Conservation (phyloP, 2,113 vertebrate genomes). For the Polypterus bichir region DNA sequence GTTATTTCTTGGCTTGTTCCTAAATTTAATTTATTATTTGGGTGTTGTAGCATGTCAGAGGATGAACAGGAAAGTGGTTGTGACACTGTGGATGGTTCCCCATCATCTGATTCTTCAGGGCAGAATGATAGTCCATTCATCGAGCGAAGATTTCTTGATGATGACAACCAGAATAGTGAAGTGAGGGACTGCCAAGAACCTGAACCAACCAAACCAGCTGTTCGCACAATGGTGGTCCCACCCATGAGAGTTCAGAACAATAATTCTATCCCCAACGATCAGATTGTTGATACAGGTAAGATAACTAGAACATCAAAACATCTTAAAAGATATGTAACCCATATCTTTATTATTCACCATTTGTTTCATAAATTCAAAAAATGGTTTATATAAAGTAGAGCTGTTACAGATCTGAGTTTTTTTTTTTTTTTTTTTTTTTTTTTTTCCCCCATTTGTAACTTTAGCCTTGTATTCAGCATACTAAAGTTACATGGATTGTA, state of each 20-base stretch:
- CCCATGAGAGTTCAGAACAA: constrained; percentile 71
- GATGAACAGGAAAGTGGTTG: constrained; percentile 89
- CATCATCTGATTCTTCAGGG: constrained; percentile 72
- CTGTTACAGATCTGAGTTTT: no score
- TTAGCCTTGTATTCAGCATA: no score
- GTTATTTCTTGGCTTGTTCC: no score
- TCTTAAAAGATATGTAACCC: constrained; percentile 5
- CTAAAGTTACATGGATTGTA: no score
- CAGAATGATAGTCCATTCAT: constrained; percentile 69
- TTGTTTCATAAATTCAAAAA: no score
- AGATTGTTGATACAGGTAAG: constrained; percentile 60
- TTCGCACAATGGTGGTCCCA: constrained; percentile 80
- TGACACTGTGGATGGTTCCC: constrained; percentile 82
- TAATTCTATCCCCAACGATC: constrained; percentile 49
- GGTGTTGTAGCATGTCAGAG: constrained; percentile 71
- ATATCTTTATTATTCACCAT: no score
- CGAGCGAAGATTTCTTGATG: constrained; percentile 63
- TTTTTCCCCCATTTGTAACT: no score
- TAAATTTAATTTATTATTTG: neutral
- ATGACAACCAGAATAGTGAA: constrained; percentile 58
- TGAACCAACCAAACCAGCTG: constrained; percentile 62
- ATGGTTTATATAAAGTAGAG: no score
- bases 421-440: no score
- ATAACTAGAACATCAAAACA: no score
- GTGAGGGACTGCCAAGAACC: constrained; percentile 43